phyloP scores from a whole-genome alignment of 2,797 vertebrate species.

The Carduelis carduelis region DNA sequence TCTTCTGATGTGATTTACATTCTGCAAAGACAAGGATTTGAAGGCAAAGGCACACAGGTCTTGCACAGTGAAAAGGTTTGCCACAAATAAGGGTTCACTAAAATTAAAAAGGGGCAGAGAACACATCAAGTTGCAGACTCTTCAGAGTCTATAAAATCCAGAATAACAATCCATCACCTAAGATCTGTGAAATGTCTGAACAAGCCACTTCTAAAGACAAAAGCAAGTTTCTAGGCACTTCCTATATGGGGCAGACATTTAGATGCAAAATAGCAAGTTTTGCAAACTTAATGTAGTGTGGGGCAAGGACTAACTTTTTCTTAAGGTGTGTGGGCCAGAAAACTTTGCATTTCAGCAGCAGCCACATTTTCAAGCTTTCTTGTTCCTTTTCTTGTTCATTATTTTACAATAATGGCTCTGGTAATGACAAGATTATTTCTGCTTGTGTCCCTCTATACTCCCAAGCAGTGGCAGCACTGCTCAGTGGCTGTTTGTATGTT shows the following conservation, averaged over 20 bases:
- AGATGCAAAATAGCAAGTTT: neutral
- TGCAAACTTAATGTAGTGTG: neutral
- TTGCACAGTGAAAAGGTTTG: neutral
- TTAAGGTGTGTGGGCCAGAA: neutral
- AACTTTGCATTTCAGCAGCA: neutral
- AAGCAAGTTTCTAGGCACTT: neutral
- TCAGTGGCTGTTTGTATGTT: accelerated
- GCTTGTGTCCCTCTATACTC: neutral
- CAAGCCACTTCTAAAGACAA: neutral
- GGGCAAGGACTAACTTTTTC: neutral
- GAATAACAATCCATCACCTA: neutral
- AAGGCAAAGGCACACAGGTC: neutral
- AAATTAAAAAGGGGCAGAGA: neutral
- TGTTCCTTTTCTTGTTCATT: neutral
- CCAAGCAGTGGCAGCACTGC: neutral
- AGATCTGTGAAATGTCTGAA: neutral
- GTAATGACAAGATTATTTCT: neutral
- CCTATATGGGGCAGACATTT: neutral
- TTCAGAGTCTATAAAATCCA: neutral
- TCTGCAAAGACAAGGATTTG: neutral
- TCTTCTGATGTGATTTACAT: neutral
- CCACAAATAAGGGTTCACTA: neutral
- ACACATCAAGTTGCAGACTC: neutral
- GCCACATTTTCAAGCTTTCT: neutral
- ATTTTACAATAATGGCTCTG: neutral